Conservation (phyloP, 2,113 vertebrate genomes). For the Amphiprion ocellaris region DNA sequence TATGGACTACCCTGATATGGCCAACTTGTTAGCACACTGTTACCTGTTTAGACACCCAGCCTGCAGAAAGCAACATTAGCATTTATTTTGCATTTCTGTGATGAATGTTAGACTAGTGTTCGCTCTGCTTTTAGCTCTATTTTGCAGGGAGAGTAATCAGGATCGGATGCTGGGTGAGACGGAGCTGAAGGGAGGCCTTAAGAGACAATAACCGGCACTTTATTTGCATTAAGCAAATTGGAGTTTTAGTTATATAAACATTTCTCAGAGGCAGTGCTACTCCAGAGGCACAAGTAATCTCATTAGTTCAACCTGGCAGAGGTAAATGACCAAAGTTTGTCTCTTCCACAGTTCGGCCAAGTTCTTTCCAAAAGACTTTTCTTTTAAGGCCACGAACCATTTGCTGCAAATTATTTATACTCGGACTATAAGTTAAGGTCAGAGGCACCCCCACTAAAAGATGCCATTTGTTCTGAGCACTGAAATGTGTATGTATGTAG, state of each 20-base stretch:
- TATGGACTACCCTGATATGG: too few species aligned
- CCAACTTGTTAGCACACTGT: too few species aligned
- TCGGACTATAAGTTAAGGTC: background rate
- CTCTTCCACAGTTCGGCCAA: conserved; percentile 31
- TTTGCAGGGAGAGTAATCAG: conserved; percentile 23
- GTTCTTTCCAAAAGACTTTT: background rate
- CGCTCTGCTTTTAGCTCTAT: background rate
- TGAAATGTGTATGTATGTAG: background rate
- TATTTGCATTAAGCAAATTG: conserved; percentile 73
- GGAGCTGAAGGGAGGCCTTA: conserved; percentile 39
- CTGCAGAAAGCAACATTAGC: background rate
- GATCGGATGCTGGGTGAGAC: conserved; percentile 25
- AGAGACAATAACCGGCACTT: conserved; percentile 52
- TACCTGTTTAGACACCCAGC: too few species aligned
- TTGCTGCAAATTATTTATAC: conserved; percentile 18
- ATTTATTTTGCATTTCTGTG: background rate
- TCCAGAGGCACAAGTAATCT: conserved; percentile 57
- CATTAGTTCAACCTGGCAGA: conserved; percentile 68
- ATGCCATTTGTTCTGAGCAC: background rate
- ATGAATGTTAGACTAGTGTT: background rate
- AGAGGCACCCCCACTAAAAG: background rate
- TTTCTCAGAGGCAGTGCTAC: conserved; percentile 55
- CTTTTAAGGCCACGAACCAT: conserved; percentile 7
- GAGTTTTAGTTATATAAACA: conserved; percentile 62
- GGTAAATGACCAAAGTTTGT: conserved; percentile 67